These are phyloP conservation scores for Ceratoteleas bidentatus DNA, from an alignment of 1,140 invertebrate species.

Conservation along the genomic window DNA sequence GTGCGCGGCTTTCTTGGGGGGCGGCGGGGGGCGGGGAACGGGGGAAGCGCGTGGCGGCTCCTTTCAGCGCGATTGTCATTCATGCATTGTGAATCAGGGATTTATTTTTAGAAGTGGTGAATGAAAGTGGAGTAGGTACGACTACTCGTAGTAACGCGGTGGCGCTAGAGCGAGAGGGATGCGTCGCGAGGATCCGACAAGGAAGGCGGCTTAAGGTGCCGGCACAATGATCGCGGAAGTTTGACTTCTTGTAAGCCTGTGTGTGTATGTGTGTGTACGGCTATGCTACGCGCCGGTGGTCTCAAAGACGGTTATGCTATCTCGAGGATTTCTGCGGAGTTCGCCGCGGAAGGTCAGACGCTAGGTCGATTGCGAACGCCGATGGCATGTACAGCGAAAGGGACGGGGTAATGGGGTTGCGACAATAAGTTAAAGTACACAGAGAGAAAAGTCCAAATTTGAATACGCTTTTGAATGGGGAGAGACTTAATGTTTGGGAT, in stretches of 20 bases:
- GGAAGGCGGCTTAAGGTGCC: constrained; percentile 62
- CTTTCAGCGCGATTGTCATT: constrained; percentile 78
- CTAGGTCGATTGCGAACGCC: too few species aligned
- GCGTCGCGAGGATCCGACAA: constrained; percentile 48
- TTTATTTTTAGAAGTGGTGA: constrained; percentile 80
- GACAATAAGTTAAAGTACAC: too few species aligned
- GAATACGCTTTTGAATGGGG: too few species aligned
- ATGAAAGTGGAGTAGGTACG: constrained; percentile 78
- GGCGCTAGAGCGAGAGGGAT: constrained; percentile 53
- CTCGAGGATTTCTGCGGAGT: too few species aligned
- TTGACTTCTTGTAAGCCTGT: constrained; percentile 10
- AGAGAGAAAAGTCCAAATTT: too few species aligned
- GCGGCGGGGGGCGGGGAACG: constrained; percentile 41
- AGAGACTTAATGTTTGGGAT: too few species aligned
- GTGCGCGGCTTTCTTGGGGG: constrained; percentile 35
- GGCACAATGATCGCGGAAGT: constrained; percentile 56
- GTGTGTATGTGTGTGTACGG: constrained; percentile 38
- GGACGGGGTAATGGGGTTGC: too few species aligned
- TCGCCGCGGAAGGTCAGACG: too few species aligned
- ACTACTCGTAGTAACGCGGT: constrained; percentile 71
- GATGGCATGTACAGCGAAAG: too few species aligned
- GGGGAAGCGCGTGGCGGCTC: constrained; percentile 67
- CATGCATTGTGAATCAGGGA: constrained; percentile 79
- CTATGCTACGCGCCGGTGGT: too few species aligned
- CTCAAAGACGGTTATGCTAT: too few species aligned